Percentiles rank a stretch among this genome's conserved stretches.
Conservation (phyloP, 1,140 invertebrate species). For the Doryteuthis pealeii region DNA sequence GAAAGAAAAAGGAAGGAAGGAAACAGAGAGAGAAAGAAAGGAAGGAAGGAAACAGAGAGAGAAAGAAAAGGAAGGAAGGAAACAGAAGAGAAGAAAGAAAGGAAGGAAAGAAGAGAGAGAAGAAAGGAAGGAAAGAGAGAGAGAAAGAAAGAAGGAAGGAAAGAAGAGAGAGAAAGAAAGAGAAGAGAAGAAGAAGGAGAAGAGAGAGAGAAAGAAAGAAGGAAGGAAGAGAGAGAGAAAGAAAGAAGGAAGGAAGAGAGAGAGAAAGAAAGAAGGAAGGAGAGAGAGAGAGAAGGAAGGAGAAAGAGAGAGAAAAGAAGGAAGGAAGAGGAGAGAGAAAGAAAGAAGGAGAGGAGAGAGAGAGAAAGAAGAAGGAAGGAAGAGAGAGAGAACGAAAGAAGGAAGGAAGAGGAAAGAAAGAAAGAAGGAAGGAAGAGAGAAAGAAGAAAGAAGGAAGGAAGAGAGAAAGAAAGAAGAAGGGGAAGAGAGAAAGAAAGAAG, state of each 20-base stretch:
- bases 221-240: background rate
- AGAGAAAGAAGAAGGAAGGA: background rate
- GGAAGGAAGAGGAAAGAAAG: background rate
- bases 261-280: background rate
- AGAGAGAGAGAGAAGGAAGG: background rate
- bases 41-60: background rate
- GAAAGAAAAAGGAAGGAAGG: background rate
- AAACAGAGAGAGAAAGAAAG: background rate
- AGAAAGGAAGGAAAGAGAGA: background rate
- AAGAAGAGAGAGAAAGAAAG: background rate
- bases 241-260: background rate
- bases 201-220: background rate
- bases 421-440: background rate
- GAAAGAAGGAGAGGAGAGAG: background rate
- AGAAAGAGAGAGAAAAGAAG: background rate
- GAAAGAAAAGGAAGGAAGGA: background rate
- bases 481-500: background rate
- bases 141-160: background rate
- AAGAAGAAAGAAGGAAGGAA: background rate
- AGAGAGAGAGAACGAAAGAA: background rate
- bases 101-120: background rate
- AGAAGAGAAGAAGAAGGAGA: background rate
- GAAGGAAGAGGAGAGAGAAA: background rate
- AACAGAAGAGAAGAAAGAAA: background rate
- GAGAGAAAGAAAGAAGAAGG: background rate